A percentile compares a stretch with the other conserved stretches of the same genome.
phyloP scores from a whole-genome alignment of 2,888 invertebrate species.

The Thymelicus acteon region DNA sequence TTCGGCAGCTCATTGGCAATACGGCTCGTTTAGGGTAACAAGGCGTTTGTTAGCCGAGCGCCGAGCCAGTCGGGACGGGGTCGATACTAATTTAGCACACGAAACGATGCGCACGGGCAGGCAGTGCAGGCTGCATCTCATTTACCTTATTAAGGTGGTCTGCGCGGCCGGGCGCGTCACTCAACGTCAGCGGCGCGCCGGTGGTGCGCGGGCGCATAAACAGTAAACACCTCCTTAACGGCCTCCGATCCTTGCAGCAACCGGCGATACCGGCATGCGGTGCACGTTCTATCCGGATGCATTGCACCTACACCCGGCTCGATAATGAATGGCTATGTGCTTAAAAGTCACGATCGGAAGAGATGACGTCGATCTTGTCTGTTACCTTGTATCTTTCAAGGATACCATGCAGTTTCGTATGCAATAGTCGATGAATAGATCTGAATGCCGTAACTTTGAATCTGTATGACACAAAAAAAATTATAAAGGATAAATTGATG shows the following conservation, averaged over 20 bases:
- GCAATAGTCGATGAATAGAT: no score
- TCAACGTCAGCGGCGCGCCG: constrained; percentile 66
- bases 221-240: constrained; percentile 62
- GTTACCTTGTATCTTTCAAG: not conserved
- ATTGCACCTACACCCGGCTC: constrained; percentile 35
- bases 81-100: constrained; percentile 62
- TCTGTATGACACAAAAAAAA: no score
- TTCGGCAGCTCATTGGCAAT: constrained; percentile 38
- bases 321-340: constrained; percentile 43
- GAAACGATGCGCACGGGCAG: constrained; percentile 43
- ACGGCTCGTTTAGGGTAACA: constrained; percentile 63
- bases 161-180: constrained; percentile 69
- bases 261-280: constrained; percentile 12
- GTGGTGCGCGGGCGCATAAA: constrained; percentile 58
- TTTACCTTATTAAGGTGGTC: constrained; percentile 75
- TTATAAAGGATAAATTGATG: no score
- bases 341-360: not conserved
- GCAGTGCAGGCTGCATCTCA: constrained; percentile 62
- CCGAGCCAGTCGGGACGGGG: constrained; percentile 41
- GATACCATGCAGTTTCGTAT: not conserved
- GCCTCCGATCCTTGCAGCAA: constrained; percentile 37
- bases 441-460: no score
- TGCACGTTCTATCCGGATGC: constrained; percentile 12
- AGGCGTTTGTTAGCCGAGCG: constrained; percentile 64
- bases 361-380: not conserved